These are phyloP conservation scores for Atta texana DNA, from an alignment of 1,140 invertebrate genomes.

Conservation along the genomic window DNA sequence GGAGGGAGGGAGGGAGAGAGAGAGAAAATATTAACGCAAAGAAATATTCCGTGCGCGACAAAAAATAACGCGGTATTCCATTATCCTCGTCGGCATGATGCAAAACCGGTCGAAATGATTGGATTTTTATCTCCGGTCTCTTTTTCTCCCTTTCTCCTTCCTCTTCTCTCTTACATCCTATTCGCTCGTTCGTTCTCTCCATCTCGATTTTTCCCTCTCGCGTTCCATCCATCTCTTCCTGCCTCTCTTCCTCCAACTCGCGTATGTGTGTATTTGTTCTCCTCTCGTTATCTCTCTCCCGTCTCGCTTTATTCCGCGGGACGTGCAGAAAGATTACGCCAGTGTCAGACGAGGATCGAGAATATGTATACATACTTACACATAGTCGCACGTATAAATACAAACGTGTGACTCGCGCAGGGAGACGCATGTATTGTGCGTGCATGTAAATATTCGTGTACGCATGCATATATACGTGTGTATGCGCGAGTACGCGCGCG, in stretches of 20 bases:
- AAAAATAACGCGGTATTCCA: conserved; percentile 83
- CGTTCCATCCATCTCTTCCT: conserved; percentile 32
- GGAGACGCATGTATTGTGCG: conserved; percentile 62
- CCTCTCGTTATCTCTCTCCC: conserved; percentile 38
- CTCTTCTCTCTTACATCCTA: conserved; percentile 43
- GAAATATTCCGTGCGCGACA: conserved; percentile 82
- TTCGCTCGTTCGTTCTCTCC: conserved; percentile 31
- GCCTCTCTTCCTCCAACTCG: conserved; percentile 39
- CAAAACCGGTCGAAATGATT: conserved; percentile 85
- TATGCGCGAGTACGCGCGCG: conserved; percentile 3
- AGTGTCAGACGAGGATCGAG: conserved; percentile 31
- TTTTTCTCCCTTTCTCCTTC: conserved; percentile 52
- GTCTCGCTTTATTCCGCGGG: conserved; percentile 43
- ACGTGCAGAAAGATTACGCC: conserved; percentile 38
- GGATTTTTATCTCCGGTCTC: conserved; percentile 83
- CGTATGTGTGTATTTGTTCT: conserved; percentile 11
- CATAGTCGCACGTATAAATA: not conserved
- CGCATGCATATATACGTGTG: conserved; percentile 41
- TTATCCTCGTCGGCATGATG: conserved; percentile 82
- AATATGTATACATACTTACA: conserved; percentile 8
- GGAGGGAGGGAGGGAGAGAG: conserved; percentile 38
- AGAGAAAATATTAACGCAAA: conserved; percentile 79
- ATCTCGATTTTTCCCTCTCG: conserved; percentile 39
- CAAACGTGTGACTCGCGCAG: conserved; percentile 24
- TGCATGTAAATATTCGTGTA: conserved; percentile 18